These are phyloP conservation scores for Pseudococcus longispinus DNA, from an alignment of 2,888 invertebrate species.

Conservation along the genomic window DNA sequence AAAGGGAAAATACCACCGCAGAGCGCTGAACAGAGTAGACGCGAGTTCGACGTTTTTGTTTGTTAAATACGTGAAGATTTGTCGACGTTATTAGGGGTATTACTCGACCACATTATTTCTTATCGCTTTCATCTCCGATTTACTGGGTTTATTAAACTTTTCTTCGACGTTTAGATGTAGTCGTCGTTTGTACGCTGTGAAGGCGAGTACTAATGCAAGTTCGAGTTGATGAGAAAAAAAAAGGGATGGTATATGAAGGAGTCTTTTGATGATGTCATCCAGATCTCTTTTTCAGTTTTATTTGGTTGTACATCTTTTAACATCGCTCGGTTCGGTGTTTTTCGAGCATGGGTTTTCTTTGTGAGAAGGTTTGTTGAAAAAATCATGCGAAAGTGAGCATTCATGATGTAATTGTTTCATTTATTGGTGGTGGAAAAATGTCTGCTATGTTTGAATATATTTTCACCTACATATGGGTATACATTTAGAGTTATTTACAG, in stretches of 20 bases:
- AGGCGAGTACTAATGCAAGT: not conserved
- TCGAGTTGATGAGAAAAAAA: conserved; percentile 3
- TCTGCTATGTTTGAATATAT: too few species aligned
- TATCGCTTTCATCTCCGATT: conserved; percentile 16
- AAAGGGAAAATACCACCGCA: not conserved
- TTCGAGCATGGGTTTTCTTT: not conserved
- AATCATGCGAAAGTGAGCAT: too few species aligned
- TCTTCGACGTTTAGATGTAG: not conserved
- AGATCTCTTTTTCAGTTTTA: not conserved
- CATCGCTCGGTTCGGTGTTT: not conserved
- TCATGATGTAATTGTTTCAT: too few species aligned
- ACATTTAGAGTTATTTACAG: too few species aligned
- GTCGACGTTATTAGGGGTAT: conserved; percentile 13
- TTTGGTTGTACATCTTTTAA: not conserved
- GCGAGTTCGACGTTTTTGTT: not conserved
- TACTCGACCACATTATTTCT: conserved; percentile 34
- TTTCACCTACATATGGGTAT: too few species aligned
- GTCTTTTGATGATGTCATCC: conserved; percentile 24
- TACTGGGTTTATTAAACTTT: conserved; percentile 17
- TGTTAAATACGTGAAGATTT: conserved; percentile 24
- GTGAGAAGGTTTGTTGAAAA: too few species aligned
- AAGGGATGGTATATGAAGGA: not conserved
- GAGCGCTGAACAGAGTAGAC: not conserved
- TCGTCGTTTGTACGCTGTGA: not conserved
- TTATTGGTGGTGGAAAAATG: too few species aligned